phyloP scores from a whole-genome alignment of 2,797 vertebrate species.

The Pristis pectinata region DNA sequence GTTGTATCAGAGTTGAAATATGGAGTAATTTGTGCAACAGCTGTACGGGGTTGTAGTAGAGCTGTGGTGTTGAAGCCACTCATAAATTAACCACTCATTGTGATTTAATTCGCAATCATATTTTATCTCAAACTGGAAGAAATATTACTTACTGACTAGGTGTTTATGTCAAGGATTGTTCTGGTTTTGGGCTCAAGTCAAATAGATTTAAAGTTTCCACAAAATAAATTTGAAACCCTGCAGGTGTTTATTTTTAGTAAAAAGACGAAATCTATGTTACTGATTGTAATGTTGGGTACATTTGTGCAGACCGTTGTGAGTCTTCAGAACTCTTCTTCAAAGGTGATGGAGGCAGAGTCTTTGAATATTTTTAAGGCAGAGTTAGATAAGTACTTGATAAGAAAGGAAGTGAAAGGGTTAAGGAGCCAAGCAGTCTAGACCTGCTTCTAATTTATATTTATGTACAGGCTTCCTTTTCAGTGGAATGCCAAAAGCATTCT shows the following conservation, averaged over 20 bases:
- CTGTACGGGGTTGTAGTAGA: neutral
- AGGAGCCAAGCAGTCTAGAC: no score
- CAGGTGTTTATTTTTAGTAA: neutral
- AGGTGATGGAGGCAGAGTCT: no score
- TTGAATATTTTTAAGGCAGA: no score
- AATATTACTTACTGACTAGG: neutral
- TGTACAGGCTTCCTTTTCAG: no score
- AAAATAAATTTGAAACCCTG: neutral
- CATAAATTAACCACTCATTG: neutral
- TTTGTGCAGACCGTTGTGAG: no score
- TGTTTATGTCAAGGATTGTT: neutral
- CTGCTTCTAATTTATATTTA: no score
- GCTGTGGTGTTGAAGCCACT: neutral
- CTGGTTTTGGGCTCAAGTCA: neutral
- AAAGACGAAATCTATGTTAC: no score
- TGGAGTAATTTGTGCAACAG: neutral
- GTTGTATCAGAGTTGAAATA: neutral
- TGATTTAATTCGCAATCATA: neutral
- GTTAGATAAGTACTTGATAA: no score
- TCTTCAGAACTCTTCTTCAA: no score
- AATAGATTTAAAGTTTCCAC: neutral
- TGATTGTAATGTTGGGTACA: no score
- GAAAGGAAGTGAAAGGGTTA: no score
- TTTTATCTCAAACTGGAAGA: neutral
- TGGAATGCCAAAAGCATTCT: no score